Evolutionary conservation across 2,797 vertebrate genomes (phyloP).

Genomic region (Halcyon badia): DNA sequence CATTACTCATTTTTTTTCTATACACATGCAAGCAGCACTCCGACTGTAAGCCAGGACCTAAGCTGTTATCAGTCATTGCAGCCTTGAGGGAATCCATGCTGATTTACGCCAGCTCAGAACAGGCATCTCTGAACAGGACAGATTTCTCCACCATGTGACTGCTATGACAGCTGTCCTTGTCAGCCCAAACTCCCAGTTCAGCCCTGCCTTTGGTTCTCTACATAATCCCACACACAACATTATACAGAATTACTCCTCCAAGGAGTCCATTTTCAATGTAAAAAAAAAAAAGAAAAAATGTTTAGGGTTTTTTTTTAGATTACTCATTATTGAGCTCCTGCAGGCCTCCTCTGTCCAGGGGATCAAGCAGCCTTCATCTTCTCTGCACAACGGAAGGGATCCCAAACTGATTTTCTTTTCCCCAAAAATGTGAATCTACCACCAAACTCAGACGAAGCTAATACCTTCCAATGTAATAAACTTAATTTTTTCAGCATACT

Average conservation of each 20-base stretch:
- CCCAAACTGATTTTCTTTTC: background rate
- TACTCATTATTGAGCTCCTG: background rate
- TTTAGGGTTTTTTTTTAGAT: background rate
- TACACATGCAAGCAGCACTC: background rate
- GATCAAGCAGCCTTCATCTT: background rate
- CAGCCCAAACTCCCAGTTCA: background rate
- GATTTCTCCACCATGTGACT: background rate
- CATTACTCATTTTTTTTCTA: background rate
- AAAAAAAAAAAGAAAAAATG: background rate
- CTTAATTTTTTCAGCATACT: background rate
- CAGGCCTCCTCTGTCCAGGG: background rate
- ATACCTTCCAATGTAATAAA: background rate
- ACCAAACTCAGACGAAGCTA: background rate
- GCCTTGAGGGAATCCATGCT: background rate
- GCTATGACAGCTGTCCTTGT: background rate
- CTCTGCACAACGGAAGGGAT: fast-evolving
- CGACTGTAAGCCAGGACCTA: background rate
- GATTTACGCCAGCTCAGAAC: background rate
- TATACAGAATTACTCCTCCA: background rate
- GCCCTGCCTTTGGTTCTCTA: background rate
- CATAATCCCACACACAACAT: background rate
- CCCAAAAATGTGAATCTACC: background rate
- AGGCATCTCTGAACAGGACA: background rate
- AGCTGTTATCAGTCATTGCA: background rate
- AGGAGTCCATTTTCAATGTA: fast-evolving